Percentiles rank a stretch among this genome's conserved stretches.
phyloP scores from a whole-genome alignment of 2,888 invertebrate genomes.

The Agrochola lota region DNA sequence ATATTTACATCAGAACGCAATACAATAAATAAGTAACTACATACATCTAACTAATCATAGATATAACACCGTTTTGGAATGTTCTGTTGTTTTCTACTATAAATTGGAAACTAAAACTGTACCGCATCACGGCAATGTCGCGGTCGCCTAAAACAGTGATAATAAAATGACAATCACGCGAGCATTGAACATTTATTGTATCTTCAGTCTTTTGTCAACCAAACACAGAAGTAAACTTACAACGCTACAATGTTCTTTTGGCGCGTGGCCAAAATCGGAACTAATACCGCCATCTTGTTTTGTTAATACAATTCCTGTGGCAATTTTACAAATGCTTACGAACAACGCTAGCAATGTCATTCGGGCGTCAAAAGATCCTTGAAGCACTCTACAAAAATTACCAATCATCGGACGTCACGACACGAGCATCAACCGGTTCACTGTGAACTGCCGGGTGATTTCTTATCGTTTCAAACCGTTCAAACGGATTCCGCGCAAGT shows the following conservation, averaged over 20 bases:
- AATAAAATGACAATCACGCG: not conserved
- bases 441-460: not conserved
- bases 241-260: not conserved
- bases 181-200: not conserved
- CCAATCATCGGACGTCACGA: not conserved
- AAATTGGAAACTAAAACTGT: not conserved
- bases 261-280: not conserved
- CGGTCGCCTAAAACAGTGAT: not conserved
- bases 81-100: not conserved
- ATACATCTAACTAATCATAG: not conserved
- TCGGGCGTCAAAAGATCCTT: not conserved
- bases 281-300: not conserved
- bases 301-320: not conserved
- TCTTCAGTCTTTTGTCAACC: not conserved
- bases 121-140: not conserved
- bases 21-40: not conserved
- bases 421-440: slow-evolving; percentile 5
- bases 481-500: slow-evolving; percentile 20
- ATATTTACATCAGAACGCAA: not conserved
- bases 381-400: not conserved
- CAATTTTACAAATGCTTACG: not conserved
- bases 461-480: slow-evolving; percentile 6
- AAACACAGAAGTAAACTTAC: not conserved
- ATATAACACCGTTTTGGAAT: not conserved
- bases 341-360: not conserved